Conservation (phyloP, 2,888 invertebrate genomes). For the Eueremaeus valkanovi region DNA sequence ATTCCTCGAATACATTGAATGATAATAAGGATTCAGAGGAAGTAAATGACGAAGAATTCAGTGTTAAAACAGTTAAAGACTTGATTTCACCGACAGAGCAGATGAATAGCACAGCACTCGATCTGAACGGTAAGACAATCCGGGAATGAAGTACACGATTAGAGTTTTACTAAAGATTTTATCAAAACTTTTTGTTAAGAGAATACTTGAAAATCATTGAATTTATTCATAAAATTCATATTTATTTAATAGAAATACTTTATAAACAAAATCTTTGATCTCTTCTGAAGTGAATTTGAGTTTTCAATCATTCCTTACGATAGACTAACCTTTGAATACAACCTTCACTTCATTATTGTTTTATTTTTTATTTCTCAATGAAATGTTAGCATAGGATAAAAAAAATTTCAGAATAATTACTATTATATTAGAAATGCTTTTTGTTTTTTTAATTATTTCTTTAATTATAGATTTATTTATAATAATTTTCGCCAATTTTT, state of each 20-base stretch:
- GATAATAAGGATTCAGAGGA: background rate
- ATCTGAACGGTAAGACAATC: background rate
- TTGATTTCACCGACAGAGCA: background rate
- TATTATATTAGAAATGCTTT: background rate
- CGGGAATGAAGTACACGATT: too few species aligned
- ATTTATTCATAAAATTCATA: too few species aligned
- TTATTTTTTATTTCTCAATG: background rate
- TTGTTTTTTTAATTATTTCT: background rate
- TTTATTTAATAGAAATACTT: too few species aligned
- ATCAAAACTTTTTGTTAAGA: too few species aligned
- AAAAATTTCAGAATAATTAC: background rate
- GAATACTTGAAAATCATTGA: too few species aligned
- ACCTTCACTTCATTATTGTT: background rate
- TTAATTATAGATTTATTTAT: background rate
- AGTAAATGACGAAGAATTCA: background rate
- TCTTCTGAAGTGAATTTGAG: too few species aligned
- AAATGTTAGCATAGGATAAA: background rate
- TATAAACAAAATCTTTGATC: too few species aligned
- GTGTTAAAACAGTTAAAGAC: background rate
- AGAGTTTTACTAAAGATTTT: too few species aligned
- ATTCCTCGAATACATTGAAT: background rate
- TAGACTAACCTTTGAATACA: background rate
- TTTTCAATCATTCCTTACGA: background rate
- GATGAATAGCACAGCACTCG: background rate
- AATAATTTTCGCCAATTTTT: too few species aligned